A percentile compares a stretch with the other conserved stretches of the same genome.
These are phyloP conservation scores for Aulostomus chinensis DNA, from an alignment of 2,797 vertebrate genomes.

Conservation along the genomic window DNA sequence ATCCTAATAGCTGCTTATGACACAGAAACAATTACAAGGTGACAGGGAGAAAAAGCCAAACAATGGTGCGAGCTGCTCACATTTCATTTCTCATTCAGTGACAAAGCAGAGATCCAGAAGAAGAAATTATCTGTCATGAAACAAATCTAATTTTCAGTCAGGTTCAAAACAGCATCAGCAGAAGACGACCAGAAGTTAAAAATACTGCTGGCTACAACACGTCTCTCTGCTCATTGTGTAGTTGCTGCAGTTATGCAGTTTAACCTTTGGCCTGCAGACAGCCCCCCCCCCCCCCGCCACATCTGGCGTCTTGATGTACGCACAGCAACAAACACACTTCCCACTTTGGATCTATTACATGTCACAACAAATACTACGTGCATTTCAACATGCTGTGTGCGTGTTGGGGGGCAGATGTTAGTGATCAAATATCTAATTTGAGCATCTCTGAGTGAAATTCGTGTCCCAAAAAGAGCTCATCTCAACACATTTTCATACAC, in stretches of 20 bases:
- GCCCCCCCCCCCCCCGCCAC: slow-evolving; percentile 61
- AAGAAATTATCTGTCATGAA: slow-evolving; percentile 4
- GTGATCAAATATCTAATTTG: too few species aligned
- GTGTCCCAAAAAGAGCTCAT: slow-evolving; percentile 70
- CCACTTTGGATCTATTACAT: slow-evolving; percentile 23
- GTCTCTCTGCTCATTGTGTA: too few species aligned
- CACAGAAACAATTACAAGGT: slow-evolving; percentile 81
- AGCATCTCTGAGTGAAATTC: too few species aligned
- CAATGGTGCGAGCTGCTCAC: slow-evolving; percentile 43
- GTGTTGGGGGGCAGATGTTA: too few species aligned
- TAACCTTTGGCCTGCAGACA: slow-evolving; percentile 69
- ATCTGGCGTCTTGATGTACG: slow-evolving; percentile 49
- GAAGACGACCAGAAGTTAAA: slow-evolving; percentile 1
- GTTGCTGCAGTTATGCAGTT: slow-evolving; percentile 5
- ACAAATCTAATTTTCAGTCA: too few species aligned
- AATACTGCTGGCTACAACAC: background rate
- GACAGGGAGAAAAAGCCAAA: slow-evolving; percentile 71
- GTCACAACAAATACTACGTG: slow-evolving; percentile 57
- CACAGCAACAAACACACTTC: slow-evolving; percentile 20
- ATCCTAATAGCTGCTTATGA: slow-evolving; percentile 75
- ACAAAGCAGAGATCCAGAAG: slow-evolving; percentile 4
- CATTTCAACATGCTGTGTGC: slow-evolving; percentile 54
- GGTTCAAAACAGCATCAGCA: slow-evolving; percentile 19
- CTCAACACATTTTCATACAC: slow-evolving; percentile 74
- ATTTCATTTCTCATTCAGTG: slow-evolving; percentile 52